Base-by-base conservation (phyloP, 2,888 invertebrate species). In the Vandiemenella viatica region DNA sequence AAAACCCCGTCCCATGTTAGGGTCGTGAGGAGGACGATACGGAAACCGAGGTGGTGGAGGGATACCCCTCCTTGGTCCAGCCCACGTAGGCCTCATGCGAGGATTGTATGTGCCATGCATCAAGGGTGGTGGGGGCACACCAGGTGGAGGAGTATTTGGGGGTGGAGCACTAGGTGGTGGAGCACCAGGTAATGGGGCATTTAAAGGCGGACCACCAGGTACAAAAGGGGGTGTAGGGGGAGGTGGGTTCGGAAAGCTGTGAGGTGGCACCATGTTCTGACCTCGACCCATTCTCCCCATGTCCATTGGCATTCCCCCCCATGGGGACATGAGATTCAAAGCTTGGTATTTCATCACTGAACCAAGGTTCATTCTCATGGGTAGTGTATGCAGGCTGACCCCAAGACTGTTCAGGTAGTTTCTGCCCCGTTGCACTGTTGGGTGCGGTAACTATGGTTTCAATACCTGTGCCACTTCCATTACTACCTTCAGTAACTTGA, bases 271-370 rank as follows among this genome's bases (percentile, higher is more conserved):
- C n/a, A n/a, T n/a, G n/a, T n/a, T n/a, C n/a, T n/a, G n/a, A n/a
- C n/a, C 42, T 22, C 22, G 42, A 15, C 22, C 42, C 15, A 21
- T 42, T 42, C 42, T 42, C n/a, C 10, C 40, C 18, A 13, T 42
- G 16, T 43, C 43, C 6, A 43, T 21, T 16, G 37, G 21, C 17
- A n/a, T n/a, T n/a, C n/a, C n/a, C n/a, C n/a, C n/a, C n/a, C n/a
- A n/a, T n/a, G n/a, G n/a, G n/a, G n/a, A n/a, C n/a, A 21, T 42
- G 42, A 21, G 19, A 13, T 20, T 49, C 49, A 4, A 49, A 23
- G 15, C 43, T 45, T 40, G 44, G 44, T 18, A 49, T 10, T 17
- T 45, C 43, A 26, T 49, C 44, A 49, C 45, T 49, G 19, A 49
- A 37, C 49, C 49, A 49, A 18, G 44, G 49, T 40, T 49, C 49